These are phyloP conservation scores for Dendropsophus ebraccatus DNA, from an alignment of 2,113 vertebrate genomes.

Conservation along the genomic window DNA sequence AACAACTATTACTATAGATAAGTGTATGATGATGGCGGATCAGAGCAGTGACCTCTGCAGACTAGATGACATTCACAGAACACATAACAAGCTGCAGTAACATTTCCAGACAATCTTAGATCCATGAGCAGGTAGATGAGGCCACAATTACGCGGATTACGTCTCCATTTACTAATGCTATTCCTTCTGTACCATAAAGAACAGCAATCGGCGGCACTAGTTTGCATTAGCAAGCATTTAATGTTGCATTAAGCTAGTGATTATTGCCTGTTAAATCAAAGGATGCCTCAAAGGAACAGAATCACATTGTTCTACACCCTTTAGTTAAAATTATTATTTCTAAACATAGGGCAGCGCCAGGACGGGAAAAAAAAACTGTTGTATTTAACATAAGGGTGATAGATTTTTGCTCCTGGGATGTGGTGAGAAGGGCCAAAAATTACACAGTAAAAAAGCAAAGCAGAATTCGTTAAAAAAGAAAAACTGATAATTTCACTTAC, in stretches of 20 bases:
- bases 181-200: constrained; percentile 24
- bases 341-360: not conserved
- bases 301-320: not conserved
- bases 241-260: constrained; percentile 30
- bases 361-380: not conserved
- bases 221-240: constrained; percentile 36
- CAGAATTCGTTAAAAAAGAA: not conserved
- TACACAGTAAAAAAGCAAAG: not conserved
- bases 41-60: not conserved
- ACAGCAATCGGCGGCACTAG: not conserved
- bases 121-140: not conserved
- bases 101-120: no score
- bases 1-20: not conserved
- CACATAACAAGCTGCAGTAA: not conserved
- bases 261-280: constrained; percentile 46
- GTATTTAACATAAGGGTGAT: not conserved
- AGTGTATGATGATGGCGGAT: not conserved
- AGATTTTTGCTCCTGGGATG: no score
- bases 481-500: not conserved
- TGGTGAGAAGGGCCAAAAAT: not conserved
- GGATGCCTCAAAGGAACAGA: constrained; percentile 6
- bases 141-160: not conserved
- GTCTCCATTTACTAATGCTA: constrained; percentile 1
- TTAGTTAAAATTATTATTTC: not conserved
- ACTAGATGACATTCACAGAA: not conserved